phyloP scores from a whole-genome alignment of 2,113 vertebrate genomes.

The Dolichallabes microphthalmus region DNA sequence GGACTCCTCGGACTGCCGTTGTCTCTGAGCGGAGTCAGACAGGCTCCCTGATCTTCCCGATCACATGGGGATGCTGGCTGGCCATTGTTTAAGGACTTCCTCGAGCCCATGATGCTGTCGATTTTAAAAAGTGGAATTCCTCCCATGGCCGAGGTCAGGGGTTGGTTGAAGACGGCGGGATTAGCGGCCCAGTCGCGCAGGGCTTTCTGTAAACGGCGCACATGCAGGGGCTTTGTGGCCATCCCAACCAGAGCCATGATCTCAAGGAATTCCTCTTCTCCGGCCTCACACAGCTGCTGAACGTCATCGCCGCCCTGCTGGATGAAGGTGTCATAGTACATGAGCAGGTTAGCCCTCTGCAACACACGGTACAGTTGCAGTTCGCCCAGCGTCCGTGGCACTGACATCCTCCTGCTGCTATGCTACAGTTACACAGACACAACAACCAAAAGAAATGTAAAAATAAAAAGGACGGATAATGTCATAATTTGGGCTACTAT shows the following conservation, averaged over 20 bases:
- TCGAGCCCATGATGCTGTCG: constrained; percentile 69
- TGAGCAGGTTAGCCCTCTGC: constrained; percentile 91
- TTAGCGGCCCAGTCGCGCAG: constrained; percentile 94
- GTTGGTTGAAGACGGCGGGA: constrained; percentile 90
- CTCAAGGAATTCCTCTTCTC: constrained; percentile 96
- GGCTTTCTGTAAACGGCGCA: constrained; percentile 93
- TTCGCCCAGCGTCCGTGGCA: constrained; percentile 94
- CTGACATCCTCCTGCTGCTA: constrained; percentile 77
- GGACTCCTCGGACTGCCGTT: constrained; percentile 84
- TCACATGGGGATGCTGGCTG: constrained; percentile 81
- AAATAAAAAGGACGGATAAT: not conserved
- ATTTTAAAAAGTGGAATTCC: constrained; percentile 92
- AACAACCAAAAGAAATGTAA: constrained; percentile 45
- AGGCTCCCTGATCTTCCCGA: constrained; percentile 71
- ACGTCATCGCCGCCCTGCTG: constrained; percentile 98
- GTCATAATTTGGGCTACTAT: not conserved
- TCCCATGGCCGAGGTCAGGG: constrained; percentile 75
- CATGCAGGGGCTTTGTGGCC: constrained; percentile 96
- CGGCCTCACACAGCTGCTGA: constrained; percentile 94
- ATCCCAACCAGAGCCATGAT: constrained; percentile 99
- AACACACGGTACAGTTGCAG: constrained; percentile 95
- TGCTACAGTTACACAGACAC: constrained; percentile 48
- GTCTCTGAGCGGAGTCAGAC: constrained; percentile 74
- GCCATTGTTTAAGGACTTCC: constrained; percentile 82
- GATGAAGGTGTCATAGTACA: constrained; percentile 99